Conservation (phyloP, 2,888 invertebrate species). For the Cryptosula pallasiana region DNA sequence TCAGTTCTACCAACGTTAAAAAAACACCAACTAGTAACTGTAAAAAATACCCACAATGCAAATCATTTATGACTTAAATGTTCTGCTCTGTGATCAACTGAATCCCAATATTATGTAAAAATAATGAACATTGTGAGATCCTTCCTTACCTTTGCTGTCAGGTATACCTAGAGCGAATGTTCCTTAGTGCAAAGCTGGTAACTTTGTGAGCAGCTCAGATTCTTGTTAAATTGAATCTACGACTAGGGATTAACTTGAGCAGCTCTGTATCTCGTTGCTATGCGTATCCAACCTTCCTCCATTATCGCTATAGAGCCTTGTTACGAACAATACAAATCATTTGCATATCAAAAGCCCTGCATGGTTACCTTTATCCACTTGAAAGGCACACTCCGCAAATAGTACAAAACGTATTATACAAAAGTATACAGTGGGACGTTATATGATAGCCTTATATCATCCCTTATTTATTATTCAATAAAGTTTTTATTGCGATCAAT, state of each 20-base stretch:
- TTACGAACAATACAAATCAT: constrained; percentile 2
- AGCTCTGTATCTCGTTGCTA: constrained; percentile 3
- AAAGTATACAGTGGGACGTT: neutral
- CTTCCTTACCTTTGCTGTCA: too few species aligned
- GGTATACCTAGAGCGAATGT: neutral
- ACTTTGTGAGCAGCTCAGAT: neutral
- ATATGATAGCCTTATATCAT: neutral
- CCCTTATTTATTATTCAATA: neutral
- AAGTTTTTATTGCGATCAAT: neutral
- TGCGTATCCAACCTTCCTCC: constrained; percentile 18
- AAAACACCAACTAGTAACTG: too few species aligned
- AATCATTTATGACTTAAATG: too few species aligned
- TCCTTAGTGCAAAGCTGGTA: neutral
- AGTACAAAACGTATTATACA: neutral
- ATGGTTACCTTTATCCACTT: constrained; percentile 15
- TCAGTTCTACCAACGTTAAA: too few species aligned
- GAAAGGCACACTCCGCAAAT: neutral
- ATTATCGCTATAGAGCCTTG: constrained; percentile 13
- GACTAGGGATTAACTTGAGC: neutral
- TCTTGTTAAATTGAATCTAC: neutral
- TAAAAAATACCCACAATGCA: too few species aligned
- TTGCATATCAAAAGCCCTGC: constrained; percentile 12
- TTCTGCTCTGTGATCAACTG: too few species aligned
- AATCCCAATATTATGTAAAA: too few species aligned
- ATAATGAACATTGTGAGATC: too few species aligned